A percentile compares a stretch with the other conserved stretches of the same genome.
Conservation (phyloP, 2,113 vertebrate species). For the Lagopus muta region DNA sequence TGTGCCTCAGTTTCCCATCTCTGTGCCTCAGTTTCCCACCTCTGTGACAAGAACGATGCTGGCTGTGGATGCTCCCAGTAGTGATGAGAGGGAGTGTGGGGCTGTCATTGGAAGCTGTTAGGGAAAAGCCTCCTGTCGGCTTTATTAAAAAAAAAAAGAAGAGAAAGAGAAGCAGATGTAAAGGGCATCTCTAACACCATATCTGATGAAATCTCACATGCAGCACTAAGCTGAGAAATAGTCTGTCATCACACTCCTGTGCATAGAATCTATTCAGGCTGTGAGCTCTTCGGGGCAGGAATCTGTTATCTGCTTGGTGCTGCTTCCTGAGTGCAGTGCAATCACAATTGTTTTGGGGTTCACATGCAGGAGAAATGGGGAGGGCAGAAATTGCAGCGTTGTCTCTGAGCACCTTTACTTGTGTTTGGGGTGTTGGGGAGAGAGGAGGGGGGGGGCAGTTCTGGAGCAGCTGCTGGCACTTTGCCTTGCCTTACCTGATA, state of each 20-base stretch:
- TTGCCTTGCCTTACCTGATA: no score
- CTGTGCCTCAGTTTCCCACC: no score
- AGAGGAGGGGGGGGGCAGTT: no score
- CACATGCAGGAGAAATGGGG: background rate
- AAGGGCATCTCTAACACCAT: background rate
- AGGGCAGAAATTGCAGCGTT: no score
- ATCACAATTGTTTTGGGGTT: fast-evolving
- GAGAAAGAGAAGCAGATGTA: background rate
- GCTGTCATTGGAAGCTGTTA: background rate
- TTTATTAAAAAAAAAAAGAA: background rate
- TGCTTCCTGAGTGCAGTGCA: background rate
- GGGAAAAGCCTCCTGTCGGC: background rate
- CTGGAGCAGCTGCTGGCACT: background rate
- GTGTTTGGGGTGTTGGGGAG: no score
- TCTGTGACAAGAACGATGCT: background rate
- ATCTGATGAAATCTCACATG: background rate
- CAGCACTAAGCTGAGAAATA: background rate
- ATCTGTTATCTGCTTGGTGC: background rate
- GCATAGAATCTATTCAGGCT: background rate
- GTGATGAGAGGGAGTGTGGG: background rate
- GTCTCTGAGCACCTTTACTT: no score
- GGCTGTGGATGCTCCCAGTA: background rate
- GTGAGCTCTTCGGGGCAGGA: background rate
- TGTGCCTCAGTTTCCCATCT: background rate
- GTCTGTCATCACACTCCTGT: background rate